These are phyloP conservation scores for Urocynchramus pylzowi DNA, from an alignment of 2,113 vertebrate species.

Conservation along the genomic window DNA sequence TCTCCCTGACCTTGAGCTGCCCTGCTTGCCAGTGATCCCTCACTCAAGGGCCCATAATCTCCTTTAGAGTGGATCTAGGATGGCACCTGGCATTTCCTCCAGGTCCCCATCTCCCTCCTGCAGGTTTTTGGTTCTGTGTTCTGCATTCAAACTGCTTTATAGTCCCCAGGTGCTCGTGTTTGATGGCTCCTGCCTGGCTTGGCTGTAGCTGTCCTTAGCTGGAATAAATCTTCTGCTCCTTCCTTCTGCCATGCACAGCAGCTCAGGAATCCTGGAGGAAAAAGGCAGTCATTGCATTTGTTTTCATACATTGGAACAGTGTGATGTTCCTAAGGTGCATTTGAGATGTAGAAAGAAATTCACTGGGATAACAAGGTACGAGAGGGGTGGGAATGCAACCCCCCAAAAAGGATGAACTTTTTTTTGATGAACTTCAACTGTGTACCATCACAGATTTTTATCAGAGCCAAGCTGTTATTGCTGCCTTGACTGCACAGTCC, in stretches of 20 bases:
- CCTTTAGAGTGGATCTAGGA: neutral
- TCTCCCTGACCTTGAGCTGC: neutral
- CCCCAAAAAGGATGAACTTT: neutral
- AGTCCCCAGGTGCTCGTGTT: neutral
- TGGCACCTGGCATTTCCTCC: neutral
- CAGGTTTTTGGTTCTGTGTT: rapidly evolving
- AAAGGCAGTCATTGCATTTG: neutral
- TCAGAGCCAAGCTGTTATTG: neutral
- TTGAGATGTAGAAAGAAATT: neutral
- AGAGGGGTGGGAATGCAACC: neutral
- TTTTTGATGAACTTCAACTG: neutral
- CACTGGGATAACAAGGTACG: neutral
- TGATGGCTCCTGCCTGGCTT: neutral
- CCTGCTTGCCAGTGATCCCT: neutral
- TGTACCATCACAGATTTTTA: neutral
- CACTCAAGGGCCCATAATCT: neutral
- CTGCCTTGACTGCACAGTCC: neutral
- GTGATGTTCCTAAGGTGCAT: neutral
- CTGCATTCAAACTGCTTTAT: neutral
- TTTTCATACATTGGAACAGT: neutral
- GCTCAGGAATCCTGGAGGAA: neutral
- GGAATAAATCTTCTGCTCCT: neutral
- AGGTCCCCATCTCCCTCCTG: neutral
- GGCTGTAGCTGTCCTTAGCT: neutral
- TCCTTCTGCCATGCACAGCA: neutral